These are phyloP conservation scores for Yasuhikotakia modesta DNA, from an alignment of 2,797 vertebrate species.

Conservation along the genomic window DNA sequence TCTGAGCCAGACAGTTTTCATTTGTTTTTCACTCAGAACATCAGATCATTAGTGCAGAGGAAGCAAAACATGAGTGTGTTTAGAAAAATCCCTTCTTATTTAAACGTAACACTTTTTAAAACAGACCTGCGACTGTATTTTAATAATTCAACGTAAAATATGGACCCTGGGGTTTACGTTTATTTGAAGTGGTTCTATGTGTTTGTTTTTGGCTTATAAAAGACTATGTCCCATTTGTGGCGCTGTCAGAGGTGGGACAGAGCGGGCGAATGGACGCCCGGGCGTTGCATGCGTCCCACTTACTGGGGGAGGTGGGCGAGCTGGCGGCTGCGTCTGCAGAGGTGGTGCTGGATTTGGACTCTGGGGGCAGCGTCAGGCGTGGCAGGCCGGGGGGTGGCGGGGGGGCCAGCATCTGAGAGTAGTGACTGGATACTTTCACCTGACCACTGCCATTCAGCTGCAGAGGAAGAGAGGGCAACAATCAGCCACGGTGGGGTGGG, in stretches of 20 bases:
- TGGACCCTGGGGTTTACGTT: neutral
- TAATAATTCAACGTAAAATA: neutral
- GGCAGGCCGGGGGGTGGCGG: slow-evolving; percentile 83
- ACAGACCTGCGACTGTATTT: neutral
- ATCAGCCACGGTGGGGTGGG: slow-evolving; percentile 41
- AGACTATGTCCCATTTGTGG: neutral
- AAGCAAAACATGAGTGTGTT: neutral
- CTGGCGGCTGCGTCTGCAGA: slow-evolving; percentile 85
- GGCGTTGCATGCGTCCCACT: slow-evolving; percentile 67
- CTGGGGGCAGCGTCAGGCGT: slow-evolving; percentile 82
- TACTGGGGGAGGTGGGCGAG: slow-evolving; percentile 91
- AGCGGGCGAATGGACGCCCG: slow-evolving; percentile 8
- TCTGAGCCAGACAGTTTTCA: slow-evolving; percentile 49
- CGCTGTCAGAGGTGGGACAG: slow-evolving; percentile 26
- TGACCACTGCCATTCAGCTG: slow-evolving; percentile 94
- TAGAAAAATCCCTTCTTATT: neutral
- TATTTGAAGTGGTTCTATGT: neutral
- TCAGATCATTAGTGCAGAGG: neutral
- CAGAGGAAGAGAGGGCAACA: slow-evolving; percentile 62
- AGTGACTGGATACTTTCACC: slow-evolving; percentile 91
- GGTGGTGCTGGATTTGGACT: slow-evolving; percentile 89
- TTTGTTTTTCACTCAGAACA: neutral
- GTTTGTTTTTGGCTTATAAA: neutral
- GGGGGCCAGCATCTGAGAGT: slow-evolving; percentile 90
- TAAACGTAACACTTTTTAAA: neutral